Base-by-base conservation (phyloP, 2,797 vertebrate genomes). In the Karalla daura region DNA sequence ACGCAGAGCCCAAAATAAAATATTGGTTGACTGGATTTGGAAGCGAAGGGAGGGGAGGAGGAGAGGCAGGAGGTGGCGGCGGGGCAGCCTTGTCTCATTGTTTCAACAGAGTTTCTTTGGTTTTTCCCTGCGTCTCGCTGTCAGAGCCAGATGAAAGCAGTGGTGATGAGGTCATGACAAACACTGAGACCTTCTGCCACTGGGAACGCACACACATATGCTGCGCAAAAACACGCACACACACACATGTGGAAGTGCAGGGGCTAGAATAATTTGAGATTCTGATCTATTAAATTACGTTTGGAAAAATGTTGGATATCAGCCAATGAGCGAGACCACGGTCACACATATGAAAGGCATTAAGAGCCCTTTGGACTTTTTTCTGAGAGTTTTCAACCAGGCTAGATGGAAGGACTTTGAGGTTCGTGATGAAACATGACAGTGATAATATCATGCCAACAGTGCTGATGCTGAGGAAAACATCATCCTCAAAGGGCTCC, bases 1-100 rank as follows among this genome's bases (percentile, higher is more conserved):
- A 91, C 72, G 86, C 84, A 90, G 66, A 84, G 68, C 74, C 84
- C 63, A 83, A 87, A 88, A 86, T 83, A 86, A 86, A 83, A 83
- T 86, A 85, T 78, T 76, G 66, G 66, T 76, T 77, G 27, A 45
- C 45, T 70, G 74, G 65, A 77, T 70, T 56, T 76, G 56, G 74
- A 80, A 49, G 69, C 30, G n/a, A 30, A 20, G 25, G 45, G 74
- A 50, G 56, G 62, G 24, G 23, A 41, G 33, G 13, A 25, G 60
- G 13, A 7, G 15, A 2, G 45, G 43, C 30, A 59, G 36, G 43
- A 5, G 53, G 35, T 20, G 46, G 27, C n/a, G 51, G 45, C 13
- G 60, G 74, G 25, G 32, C 9, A 36, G 69, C 24, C 61, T 43
- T 18, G 64, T 66, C 61, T 78, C 73, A 70, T 61, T 90, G 85